phyloP scores from a whole-genome alignment of 2,888 invertebrate genomes.

The Pardosa pseudoannulata region DNA sequence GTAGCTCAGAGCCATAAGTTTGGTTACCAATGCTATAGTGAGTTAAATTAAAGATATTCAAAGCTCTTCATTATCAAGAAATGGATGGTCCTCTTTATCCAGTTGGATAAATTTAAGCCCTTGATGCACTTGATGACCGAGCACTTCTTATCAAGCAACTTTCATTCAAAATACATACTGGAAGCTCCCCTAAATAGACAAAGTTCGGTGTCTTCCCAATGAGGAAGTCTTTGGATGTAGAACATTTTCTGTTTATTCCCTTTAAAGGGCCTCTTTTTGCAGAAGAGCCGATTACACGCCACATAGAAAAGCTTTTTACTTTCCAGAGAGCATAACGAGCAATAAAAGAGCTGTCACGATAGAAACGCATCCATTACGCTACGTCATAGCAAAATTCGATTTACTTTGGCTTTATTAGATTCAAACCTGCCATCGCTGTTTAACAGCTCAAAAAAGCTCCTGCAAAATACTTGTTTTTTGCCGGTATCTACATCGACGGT shows the following conservation, averaged over 20 bases:
- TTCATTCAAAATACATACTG: too few species aligned
- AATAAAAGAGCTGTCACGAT: slow-evolving; percentile 54
- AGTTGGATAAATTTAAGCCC: too few species aligned
- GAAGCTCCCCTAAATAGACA: too few species aligned
- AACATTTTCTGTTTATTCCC: slow-evolving; percentile 24
- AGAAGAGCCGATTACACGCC: slow-evolving; percentile 31
- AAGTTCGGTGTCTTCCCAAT: too few species aligned
- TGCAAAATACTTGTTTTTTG: not conserved
- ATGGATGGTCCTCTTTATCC: too few species aligned
- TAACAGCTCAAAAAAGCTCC: not conserved
- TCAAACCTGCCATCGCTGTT: slow-evolving; percentile 15
- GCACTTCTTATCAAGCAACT: too few species aligned
- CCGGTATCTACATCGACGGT: not conserved
- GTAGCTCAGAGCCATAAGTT: too few species aligned
- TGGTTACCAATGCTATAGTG: too few species aligned
- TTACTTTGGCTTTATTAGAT: slow-evolving; percentile 21
- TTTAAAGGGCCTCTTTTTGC: slow-evolving; percentile 25
- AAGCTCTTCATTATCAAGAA: too few species aligned
- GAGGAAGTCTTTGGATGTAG: not conserved
- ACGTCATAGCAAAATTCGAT: slow-evolving; percentile 30
- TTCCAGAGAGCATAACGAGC: slow-evolving; percentile 30
- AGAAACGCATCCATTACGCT: slow-evolving; percentile 64
- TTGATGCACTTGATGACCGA: too few species aligned
- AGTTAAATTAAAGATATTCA: too few species aligned
- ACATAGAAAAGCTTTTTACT: slow-evolving; percentile 35